Percentiles rank a stretch among this genome's conserved stretches.
These are phyloP conservation scores for Bombus fervidus DNA, from an alignment of 1,140 invertebrate species.

Conservation along the genomic window DNA sequence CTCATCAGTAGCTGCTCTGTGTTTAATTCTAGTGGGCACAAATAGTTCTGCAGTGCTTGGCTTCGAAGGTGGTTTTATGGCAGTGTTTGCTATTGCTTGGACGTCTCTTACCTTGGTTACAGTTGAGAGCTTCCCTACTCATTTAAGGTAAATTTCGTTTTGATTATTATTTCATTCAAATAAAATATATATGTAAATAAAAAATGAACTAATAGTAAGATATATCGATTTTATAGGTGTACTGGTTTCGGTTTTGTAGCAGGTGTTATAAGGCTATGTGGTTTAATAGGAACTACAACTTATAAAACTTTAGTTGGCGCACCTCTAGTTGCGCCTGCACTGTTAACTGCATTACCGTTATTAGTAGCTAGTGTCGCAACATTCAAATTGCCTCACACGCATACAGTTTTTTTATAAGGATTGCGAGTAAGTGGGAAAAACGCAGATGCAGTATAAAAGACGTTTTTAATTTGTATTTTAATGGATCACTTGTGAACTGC, in stretches of 20 bases:
- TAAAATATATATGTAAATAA: not conserved
- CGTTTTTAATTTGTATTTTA: slow-evolving; percentile 43
- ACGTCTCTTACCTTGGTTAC: slow-evolving; percentile 75
- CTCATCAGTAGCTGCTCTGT: slow-evolving; percentile 73
- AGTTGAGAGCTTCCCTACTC: slow-evolving; percentile 77
- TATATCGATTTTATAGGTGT: slow-evolving; percentile 65
- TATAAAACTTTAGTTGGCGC: slow-evolving; percentile 75
- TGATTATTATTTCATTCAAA: not conserved
- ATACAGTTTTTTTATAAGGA: slow-evolving; percentile 76
- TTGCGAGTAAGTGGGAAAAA: slow-evolving; percentile 14
- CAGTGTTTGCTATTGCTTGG: slow-evolving; percentile 75
- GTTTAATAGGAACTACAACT: slow-evolving; percentile 74
- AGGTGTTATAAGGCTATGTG: slow-evolving; percentile 73
- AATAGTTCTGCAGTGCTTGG: slow-evolving; percentile 74
- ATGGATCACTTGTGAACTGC: slow-evolving; percentile 1
- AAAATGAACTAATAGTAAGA: not conserved
- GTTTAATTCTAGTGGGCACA: slow-evolving; percentile 70
- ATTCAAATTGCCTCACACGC: slow-evolving; percentile 77
- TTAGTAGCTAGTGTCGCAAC: slow-evolving; percentile 74
- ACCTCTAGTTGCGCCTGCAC: slow-evolving; percentile 73
- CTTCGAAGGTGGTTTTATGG: slow-evolving; percentile 77
- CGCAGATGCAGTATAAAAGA: slow-evolving; percentile 9
- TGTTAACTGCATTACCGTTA: slow-evolving; percentile 73
- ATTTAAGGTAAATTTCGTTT: slow-evolving; percentile 71
- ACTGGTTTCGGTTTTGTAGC: slow-evolving; percentile 77